Percentiles rank a stretch among this genome's conserved stretches.
These are phyloP conservation scores for Tapera naevia DNA, from an alignment of 2,797 vertebrate species.

Conservation along the genomic window DNA sequence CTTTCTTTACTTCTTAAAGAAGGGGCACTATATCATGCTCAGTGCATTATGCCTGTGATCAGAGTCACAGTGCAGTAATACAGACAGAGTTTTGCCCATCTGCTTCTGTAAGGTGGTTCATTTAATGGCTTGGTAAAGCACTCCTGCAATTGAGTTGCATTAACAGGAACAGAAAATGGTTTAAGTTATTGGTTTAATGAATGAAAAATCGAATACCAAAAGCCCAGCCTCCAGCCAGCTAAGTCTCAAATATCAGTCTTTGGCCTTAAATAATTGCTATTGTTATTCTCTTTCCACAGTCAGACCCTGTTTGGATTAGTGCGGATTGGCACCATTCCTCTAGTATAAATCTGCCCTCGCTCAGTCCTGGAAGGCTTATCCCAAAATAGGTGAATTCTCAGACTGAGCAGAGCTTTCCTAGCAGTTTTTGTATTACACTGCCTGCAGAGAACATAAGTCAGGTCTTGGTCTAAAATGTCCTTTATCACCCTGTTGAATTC, in stretches of 20 bases:
- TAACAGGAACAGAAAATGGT: neutral
- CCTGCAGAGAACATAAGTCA: neutral
- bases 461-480: slow-evolving; percentile 41
- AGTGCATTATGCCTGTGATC: neutral
- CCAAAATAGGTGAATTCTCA: slow-evolving; percentile 21
- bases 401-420: neutral
- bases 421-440: slow-evolving; percentile 5
- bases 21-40: neutral
- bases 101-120: neutral
- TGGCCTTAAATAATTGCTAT: slow-evolving; percentile 6
- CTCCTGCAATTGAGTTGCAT: neutral
- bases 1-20: neutral
- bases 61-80: neutral
- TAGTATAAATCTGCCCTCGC: neutral
- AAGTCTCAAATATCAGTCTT: neutral
- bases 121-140: slow-evolving; percentile 1
- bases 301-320: neutral
- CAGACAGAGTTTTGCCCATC: neutral
- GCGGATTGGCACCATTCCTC: neutral
- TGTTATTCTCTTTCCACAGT: neutral
- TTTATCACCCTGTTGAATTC: slow-evolving; percentile 41
- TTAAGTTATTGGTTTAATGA: slow-evolving; percentile 15
- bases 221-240: neutral
- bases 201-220: slow-evolving; percentile 13
- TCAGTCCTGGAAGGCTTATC: slow-evolving; percentile 5